Conservation (phyloP, 1,140 invertebrate species). For the Aradophagus sp. region DNA sequence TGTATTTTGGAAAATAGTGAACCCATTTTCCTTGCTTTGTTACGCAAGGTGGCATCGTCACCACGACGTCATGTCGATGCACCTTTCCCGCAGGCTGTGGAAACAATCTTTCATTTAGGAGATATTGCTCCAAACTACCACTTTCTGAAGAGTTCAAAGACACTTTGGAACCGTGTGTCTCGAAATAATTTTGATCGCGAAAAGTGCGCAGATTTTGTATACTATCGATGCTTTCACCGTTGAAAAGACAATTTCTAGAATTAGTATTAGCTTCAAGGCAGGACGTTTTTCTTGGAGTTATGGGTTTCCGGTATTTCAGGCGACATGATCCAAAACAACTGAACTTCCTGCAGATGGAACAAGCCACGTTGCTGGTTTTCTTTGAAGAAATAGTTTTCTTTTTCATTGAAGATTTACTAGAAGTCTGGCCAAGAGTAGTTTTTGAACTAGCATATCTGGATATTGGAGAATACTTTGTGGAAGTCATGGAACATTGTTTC, state of each 20-base stretch:
- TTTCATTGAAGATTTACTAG: constrained; percentile 2
- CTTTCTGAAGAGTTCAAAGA: constrained; percentile 56
- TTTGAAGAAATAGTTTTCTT: constrained; percentile 12
- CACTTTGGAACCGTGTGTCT: constrained; percentile 65
- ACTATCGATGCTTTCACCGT: constrained; percentile 9
- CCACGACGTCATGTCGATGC: constrained; percentile 55
- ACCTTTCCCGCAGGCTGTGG: constrained; percentile 55
- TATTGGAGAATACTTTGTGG: constrained; percentile 16
- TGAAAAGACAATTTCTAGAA: not conserved
- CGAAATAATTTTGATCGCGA: constrained; percentile 68
- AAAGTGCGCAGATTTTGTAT: constrained; percentile 59
- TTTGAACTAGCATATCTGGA: constrained; percentile 52
- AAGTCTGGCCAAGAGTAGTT: not conserved
- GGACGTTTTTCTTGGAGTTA: constrained; percentile 2
- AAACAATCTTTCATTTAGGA: constrained; percentile 66
- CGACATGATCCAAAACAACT: constrained; percentile 9
- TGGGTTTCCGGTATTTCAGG: not conserved
- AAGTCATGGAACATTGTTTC: constrained; percentile 8
- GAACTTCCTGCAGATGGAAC: constrained; percentile 19
- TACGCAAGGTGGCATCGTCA: constrained; percentile 60
- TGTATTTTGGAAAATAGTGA: constrained; percentile 66
- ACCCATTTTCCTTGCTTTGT: constrained; percentile 60
- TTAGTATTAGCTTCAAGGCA: not conserved
- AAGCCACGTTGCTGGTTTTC: constrained; percentile 3
- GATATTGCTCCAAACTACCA: constrained; percentile 59